These are phyloP conservation scores for Machimus atricapillus DNA, from an alignment of 2,888 invertebrate genomes.

Conservation along the genomic window DNA sequence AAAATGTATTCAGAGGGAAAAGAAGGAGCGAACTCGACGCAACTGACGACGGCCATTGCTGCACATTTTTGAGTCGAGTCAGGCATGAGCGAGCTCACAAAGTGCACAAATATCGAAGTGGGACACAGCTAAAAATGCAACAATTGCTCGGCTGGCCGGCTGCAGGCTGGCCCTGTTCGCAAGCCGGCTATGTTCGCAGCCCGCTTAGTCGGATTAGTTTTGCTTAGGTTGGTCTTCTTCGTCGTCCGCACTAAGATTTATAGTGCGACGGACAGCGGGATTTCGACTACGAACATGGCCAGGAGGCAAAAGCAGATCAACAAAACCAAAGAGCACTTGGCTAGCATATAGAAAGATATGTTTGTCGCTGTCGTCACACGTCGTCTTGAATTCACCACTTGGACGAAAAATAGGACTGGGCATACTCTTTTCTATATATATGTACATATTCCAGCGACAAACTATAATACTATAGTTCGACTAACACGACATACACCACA, in stretches of 20 bases:
- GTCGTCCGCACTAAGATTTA: not conserved
- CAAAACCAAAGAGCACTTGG: not conserved
- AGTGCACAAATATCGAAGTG: slow-evolving; percentile 5
- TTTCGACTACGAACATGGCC: not conserved
- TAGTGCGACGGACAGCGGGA: not conserved
- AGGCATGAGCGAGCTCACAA: not conserved
- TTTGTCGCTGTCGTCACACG: not conserved
- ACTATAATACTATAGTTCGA: not conserved
- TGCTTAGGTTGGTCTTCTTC: not conserved
- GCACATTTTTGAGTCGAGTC: not conserved
- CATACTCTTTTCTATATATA: not conserved
- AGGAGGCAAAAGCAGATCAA: not conserved
- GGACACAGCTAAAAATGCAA: slow-evolving; percentile 14
- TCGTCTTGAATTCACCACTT: not conserved
- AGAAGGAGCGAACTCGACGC: not conserved
- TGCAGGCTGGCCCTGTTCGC: not conserved
- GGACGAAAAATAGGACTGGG: not conserved
- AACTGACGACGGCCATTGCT: not conserved
- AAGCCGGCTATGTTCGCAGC: not conserved
- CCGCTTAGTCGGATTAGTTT: not conserved
- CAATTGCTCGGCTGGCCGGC: slow-evolving; percentile 6
- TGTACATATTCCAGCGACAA: not conserved
- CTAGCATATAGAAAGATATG: not conserved
- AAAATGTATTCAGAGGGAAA: not conserved
- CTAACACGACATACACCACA: not conserved